These are phyloP conservation scores for Tokudaia muenninki DNA, from an alignment of 2,797 vertebrate species.

Conservation along the genomic window DNA sequence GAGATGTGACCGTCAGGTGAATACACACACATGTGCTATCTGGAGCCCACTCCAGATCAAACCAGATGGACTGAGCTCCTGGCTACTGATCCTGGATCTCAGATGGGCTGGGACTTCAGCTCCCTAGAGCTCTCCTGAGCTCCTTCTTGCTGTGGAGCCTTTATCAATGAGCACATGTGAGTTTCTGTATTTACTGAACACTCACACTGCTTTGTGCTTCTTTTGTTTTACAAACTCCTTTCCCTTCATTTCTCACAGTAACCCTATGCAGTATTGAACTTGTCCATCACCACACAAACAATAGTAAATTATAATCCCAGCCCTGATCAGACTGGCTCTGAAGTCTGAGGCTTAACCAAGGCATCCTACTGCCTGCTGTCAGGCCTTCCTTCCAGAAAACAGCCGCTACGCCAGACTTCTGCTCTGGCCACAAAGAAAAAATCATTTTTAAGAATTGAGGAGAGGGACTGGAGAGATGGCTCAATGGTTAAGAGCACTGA, in stretches of 20 bases:
- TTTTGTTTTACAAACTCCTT: background rate
- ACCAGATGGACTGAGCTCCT: background rate
- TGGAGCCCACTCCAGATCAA: background rate
- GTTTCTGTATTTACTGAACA: background rate
- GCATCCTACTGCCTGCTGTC: background rate
- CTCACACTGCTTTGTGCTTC: background rate
- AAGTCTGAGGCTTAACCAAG: background rate
- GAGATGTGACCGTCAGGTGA: background rate
- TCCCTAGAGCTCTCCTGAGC: background rate
- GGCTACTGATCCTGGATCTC: background rate
- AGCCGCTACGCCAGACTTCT: background rate
- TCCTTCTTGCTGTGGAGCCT: accelerated
- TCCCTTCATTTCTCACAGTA: background rate
- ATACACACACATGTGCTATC: background rate
- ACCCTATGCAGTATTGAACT: accelerated
- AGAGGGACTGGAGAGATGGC: background rate
- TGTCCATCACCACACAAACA: background rate
- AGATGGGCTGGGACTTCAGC: background rate
- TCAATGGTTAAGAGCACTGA: too few relatives aligned
- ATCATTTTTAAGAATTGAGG: background rate
- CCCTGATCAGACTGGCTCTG: background rate
- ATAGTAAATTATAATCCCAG: background rate
- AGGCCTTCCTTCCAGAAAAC: background rate
- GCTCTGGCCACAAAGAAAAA: background rate
- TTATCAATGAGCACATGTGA: background rate